A percentile compares a stretch with the other conserved stretches of the same genome.
Evolutionary conservation across 1,140 invertebrate species (phyloP).

Genomic region (Drosophila burlai): DNA sequence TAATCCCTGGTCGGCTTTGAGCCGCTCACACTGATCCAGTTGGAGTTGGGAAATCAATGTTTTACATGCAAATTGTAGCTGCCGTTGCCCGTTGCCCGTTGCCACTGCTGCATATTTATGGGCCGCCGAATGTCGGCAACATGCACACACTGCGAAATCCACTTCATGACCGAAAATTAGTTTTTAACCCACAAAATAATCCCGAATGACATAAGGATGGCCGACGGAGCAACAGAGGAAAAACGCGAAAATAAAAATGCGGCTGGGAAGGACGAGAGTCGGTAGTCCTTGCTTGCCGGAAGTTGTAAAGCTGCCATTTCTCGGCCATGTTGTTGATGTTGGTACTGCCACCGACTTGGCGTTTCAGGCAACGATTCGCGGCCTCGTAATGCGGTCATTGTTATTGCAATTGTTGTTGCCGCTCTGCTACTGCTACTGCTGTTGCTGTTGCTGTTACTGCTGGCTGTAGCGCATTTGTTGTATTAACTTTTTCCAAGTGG

Average conservation of each 20-base stretch:
- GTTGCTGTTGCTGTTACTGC: slow-evolving; percentile 39
- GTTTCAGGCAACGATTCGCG: slow-evolving; percentile 77
- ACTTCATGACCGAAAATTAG: slow-evolving; percentile 83
- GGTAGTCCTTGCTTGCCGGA: slow-evolving; percentile 70
- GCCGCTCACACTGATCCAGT: slow-evolving; percentile 29
- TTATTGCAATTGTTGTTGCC: slow-evolving; percentile 69
- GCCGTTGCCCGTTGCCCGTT: slow-evolving; percentile 25
- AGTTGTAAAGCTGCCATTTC: slow-evolving; percentile 85
- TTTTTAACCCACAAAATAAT: slow-evolving; percentile 84
- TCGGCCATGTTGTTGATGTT: slow-evolving; percentile 73
- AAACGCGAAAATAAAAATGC: slow-evolving; percentile 23
- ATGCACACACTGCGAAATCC: slow-evolving; percentile 67
- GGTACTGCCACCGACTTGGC: slow-evolving; percentile 54
- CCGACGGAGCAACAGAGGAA: slow-evolving; percentile 32
- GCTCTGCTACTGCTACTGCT: slow-evolving; percentile 27
- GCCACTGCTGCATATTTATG: slow-evolving; percentile 73
- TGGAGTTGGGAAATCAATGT: slow-evolving; percentile 47
- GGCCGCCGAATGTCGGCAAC: slow-evolving; percentile 65
- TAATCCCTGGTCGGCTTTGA: slow-evolving; percentile 30
- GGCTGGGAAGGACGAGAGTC: slow-evolving; percentile 14
- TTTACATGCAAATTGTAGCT: slow-evolving; percentile 61
- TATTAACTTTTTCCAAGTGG: slow-evolving; percentile 80
- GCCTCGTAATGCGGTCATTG: slow-evolving; percentile 82
- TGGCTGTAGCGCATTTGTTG: slow-evolving; percentile 72
- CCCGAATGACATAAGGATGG: slow-evolving; percentile 82